Evolutionary conservation across 2,797 vertebrate species (phyloP), one percentile per base, ranked within the genome.

Genomic region (Varecia variegata): DNA sequence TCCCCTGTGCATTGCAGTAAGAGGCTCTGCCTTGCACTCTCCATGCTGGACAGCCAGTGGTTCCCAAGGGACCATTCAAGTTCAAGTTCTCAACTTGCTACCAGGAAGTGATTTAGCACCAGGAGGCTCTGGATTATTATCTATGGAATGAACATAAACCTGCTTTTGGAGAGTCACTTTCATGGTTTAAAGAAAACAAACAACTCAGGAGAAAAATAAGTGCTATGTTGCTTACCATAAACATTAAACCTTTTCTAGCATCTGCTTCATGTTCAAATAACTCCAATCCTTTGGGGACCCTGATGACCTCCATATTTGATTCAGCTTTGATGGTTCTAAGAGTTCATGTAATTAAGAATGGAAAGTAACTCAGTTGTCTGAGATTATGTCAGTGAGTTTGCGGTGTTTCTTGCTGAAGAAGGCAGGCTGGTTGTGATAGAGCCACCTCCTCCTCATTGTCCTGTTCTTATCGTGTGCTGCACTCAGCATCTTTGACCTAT

Each of bases 401-500:
- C 56, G 54, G 67, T 40, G 25, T 32, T 77, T 88, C 77, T 82
- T 2, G 0, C 25, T n/a, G 43, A 40, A 67, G 85, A 80, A 87
- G 43, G 35, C 54, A 10, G 58, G 25, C 82, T 74, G 58, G 5
- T 43, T 82, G 91, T 40, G 47, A 87, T 9, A 30, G 74, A 62
- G 74, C 8, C 56, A 38, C 65, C n/a, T 54, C 30, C 52, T 65
- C n/a, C 40, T 56, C 56, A 0, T 0, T 0, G 1, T 30, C 82
- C 60, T 30, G 11, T 73, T 73, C 93, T 94, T 94, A 92, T 74
- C 62, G 0, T 18, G 47, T 0, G 1, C 80, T 30, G 38, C 81
- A 94, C 86, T 92, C 91, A 30, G 67, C 5, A 0, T 90, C 95
- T 96, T 92, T 96, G 93, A 94, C 96, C 95, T 93, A 76, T 88